Percentiles rank a stretch among this genome's conserved stretches.
Conservation (phyloP, 2,888 invertebrate genomes). For the Chrysina gloriosa region DNA sequence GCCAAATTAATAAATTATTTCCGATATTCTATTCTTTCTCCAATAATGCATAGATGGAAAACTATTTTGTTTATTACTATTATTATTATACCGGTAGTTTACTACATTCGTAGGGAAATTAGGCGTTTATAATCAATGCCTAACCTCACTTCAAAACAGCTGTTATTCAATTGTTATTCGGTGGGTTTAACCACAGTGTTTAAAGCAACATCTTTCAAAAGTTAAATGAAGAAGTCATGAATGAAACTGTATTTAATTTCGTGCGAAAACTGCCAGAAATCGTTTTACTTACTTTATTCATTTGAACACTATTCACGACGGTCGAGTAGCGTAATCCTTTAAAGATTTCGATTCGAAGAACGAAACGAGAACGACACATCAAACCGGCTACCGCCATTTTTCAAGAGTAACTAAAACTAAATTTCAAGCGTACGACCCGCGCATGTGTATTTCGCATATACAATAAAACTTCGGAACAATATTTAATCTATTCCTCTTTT, state of each 20-base stretch:
- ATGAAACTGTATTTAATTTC: slow-evolving; percentile 35
- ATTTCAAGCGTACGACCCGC: slow-evolving; percentile 37
- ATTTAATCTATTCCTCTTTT: slow-evolving; percentile 22
- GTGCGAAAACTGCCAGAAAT: neutral
- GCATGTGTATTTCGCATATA: slow-evolving; percentile 37
- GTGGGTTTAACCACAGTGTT: slow-evolving; percentile 46
- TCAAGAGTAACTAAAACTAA: slow-evolving; percentile 41
- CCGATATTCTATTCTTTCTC: neutral
- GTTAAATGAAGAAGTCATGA: slow-evolving; percentile 24
- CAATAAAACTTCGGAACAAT: neutral
- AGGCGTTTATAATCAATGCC: neutral
- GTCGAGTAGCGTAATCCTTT: slow-evolving; percentile 60
- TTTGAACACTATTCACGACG: slow-evolving; percentile 57
- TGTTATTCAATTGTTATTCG: slow-evolving; percentile 9
- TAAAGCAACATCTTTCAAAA: slow-evolving; percentile 21
- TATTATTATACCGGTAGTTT: neutral
- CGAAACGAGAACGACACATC: slow-evolving; percentile 62
- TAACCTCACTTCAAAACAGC: slow-evolving; percentile 33
- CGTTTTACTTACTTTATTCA: slow-evolving; percentile 61
- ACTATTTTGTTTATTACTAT: neutral
- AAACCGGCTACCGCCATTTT: slow-evolving; percentile 64
- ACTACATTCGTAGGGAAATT: no score
- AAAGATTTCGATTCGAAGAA: slow-evolving; percentile 61
- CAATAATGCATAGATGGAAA: neutral
- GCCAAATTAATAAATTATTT: neutral